Conservation (phyloP, 2,113 vertebrate species). For the Prunella himalayana region DNA sequence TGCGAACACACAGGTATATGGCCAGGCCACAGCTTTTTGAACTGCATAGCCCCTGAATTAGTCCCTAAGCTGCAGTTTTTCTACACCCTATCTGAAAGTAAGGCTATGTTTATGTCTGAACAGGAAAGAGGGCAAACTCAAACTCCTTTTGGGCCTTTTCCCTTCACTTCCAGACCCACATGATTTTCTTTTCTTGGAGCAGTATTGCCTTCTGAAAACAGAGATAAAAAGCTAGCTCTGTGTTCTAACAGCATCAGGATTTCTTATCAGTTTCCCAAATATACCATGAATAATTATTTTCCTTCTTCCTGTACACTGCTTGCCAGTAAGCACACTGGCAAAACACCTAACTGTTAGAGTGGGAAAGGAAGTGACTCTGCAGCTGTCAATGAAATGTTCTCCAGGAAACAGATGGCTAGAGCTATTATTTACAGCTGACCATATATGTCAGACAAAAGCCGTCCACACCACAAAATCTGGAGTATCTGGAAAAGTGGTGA, state of each 20-base stretch:
- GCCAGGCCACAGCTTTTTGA: neutral
- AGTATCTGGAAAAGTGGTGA: neutral
- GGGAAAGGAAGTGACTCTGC: constrained; percentile 40
- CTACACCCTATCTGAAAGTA: neutral
- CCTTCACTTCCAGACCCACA: neutral
- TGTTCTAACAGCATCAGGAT: neutral
- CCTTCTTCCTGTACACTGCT: neutral
- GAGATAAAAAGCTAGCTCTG: neutral
- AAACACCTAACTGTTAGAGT: neutral
- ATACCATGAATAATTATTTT: neutral
- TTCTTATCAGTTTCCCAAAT: constrained; percentile 36
- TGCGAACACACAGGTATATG: rapidly evolving
- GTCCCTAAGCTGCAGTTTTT: neutral
- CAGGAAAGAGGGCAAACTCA: neutral
- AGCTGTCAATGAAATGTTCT: neutral
- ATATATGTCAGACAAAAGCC: neutral
- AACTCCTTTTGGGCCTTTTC: neutral
- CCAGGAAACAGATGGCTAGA: constrained; percentile 37
- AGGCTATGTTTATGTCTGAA: neutral
- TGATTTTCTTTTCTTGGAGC: neutral
- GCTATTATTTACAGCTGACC: neutral
- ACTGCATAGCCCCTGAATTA: neutral
- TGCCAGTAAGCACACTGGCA: neutral
- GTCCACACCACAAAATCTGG: neutral
- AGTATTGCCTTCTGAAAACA: neutral